Evolutionary conservation across 2,113 vertebrate species (phyloP).

Genomic region (Ciconia boyciana): DNA sequence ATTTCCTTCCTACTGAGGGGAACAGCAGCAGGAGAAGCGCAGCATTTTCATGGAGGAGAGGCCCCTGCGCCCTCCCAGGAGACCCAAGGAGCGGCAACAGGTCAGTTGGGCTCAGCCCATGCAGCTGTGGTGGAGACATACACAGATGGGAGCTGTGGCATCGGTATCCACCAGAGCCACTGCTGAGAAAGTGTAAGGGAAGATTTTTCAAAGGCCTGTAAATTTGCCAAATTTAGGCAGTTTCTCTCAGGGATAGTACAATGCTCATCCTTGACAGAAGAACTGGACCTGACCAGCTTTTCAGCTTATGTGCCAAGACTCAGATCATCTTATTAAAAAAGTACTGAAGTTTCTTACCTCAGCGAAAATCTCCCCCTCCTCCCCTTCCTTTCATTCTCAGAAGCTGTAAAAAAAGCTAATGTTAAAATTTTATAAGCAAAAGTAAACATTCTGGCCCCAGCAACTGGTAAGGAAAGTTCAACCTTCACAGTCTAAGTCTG

Average conservation of each 20-base stretch:
- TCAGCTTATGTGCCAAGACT: background rate
- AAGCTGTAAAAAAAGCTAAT: background rate
- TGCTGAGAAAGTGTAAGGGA: background rate
- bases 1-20: background rate
- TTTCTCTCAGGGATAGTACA: background rate
- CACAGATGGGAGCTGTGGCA: background rate
- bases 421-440: background rate
- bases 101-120: accelerated
- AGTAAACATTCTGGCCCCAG: background rate
- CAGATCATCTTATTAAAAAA: background rate
- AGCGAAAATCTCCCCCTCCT: background rate
- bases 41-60: accelerated
- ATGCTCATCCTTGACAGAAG: background rate
- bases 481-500: background rate
- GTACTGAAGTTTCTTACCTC: background rate
- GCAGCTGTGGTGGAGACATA: background rate
- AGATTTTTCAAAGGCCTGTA: background rate
- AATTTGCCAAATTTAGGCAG: background rate
- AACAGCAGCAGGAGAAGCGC: background rate
- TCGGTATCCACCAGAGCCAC: accelerated
- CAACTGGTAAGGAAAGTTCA: background rate
- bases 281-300: background rate
- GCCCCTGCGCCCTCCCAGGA: background rate
- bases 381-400: background rate
- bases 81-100: background rate